phyloP scores from a whole-genome alignment of 2,797 vertebrate genomes.

The Scomberomorus guttatus region DNA sequence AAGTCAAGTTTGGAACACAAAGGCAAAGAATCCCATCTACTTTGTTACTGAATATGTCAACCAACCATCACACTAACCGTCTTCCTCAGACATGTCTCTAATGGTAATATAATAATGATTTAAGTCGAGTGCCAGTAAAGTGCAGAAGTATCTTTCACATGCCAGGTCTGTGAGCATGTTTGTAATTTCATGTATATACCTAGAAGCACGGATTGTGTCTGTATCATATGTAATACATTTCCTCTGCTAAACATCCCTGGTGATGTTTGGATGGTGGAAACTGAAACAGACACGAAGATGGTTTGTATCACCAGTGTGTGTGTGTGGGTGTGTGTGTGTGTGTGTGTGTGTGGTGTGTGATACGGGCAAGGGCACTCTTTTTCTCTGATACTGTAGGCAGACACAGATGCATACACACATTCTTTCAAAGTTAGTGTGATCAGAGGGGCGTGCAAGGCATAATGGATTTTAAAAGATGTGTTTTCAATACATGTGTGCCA shows the following conservation, averaged over 20 bases:
- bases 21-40: conserved; percentile 49
- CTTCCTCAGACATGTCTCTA: conserved; percentile 46
- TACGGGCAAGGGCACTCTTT: conserved; percentile 18
- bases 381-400: neutral
- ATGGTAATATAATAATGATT: conserved; percentile 64
- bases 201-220: conserved; percentile 45
- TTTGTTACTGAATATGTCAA: conserved; percentile 70
- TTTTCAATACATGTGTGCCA: conserved; percentile 68
- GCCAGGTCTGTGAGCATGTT: conserved; percentile 43
- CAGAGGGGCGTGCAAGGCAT: conserved; percentile 47
- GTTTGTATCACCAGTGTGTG: conserved; percentile 56
- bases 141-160: conserved; percentile 51
- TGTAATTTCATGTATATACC: conserved; percentile 41
- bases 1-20: conserved; percentile 63
- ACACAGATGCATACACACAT: conserved; percentile 33
- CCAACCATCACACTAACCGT: conserved; percentile 68
- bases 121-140: conserved; percentile 35
- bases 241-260: conserved; percentile 51
- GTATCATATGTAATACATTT: conserved; percentile 64
- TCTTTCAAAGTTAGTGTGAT: conserved; percentile 60
- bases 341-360: conserved; percentile 22
- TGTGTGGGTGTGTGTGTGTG: conserved; percentile 7
- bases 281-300: conserved; percentile 65
- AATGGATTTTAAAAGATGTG: conserved; percentile 66
- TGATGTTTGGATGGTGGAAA: conserved; percentile 62